Evolutionary conservation across 2,888 invertebrate species (phyloP), one percentile per base, ranked within the genome.

Genomic region (Dolichopus griseipennis): DNA sequence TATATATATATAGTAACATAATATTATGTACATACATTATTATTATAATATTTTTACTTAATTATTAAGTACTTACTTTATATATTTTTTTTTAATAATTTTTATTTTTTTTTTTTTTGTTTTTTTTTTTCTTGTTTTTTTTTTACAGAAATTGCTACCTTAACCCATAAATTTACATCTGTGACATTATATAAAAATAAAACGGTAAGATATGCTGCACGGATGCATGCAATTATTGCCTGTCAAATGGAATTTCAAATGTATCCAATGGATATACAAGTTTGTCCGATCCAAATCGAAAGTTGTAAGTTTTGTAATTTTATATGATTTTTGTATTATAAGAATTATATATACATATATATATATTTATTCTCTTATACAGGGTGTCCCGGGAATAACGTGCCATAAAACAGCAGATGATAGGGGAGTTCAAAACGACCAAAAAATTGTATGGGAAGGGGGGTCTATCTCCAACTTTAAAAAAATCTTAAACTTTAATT

Each of bases 181-280:
- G 91, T 92, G 67, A 91, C 90, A 27, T 80, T 93, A 70, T 92
- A 88, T 76, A 85, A 88, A 73, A 92, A 92, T 77, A 91, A 89
- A 81, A 92, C 92, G 0, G 90, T 92, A 34, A 83, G 88, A 69
- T 92, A 90, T 78, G 88, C 91, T 6, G 91, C 91, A 0, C 83
- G 92, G 72, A 90, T 93, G 90, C 91, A 92, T 76, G 91, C 91
- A 0, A 91, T 91, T 73, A 89, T 92, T 67, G 92, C 91, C 70
- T 93, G 92, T 78, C 91, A 91, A 82, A 92, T 93, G 91, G 91
- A 92, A 78, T 92, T 92, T 78, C 90, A 90, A 78, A 86, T 91
- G 67, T 93, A 92, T 77, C 92, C 92, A 33, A 90, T 92, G 89
- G 92, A 93, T 78, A 90, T 91, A 74, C 92, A 92, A 84, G 87